Evolutionary conservation across 1,140 invertebrate species (phyloP).

Genomic region (Notospermus geniculatus): DNA sequence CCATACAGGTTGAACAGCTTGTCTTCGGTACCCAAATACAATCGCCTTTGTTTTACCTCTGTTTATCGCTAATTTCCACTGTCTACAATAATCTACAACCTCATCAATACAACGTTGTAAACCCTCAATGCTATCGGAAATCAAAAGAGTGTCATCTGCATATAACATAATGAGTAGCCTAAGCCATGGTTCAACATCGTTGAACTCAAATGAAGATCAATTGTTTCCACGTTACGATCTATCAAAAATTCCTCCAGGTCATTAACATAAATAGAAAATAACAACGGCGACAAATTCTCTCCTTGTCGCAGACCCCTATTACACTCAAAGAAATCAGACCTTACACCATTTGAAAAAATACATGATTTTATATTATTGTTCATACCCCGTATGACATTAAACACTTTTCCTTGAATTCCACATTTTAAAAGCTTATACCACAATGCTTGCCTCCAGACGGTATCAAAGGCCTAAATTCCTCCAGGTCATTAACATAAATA

Average conservation of each 20-base stretch:
- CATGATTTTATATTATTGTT: background rate
- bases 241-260: constrained; percentile 7
- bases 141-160: constrained; percentile 11
- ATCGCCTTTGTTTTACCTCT: constrained; percentile 15
- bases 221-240: background rate
- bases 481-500: constrained; percentile 10
- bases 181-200: too few species aligned
- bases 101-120: background rate
- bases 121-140: background rate
- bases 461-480: too few species aligned
- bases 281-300: too few species aligned
- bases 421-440: constrained; percentile 12
- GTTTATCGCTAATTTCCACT: constrained; percentile 14
- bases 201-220: background rate
- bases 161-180: background rate
- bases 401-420: constrained; percentile 6
- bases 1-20: too few species aligned
- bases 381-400: too few species aligned
- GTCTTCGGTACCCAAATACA: too few species aligned
- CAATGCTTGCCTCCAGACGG: too few species aligned
- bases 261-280: constrained; percentile 11
- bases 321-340: background rate
- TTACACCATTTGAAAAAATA: background rate
- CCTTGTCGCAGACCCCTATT: constrained; percentile 4
- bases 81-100: constrained; percentile 7